Percentiles rank a stretch among this genome's conserved stretches.
phyloP scores from a whole-genome alignment of 2,797 vertebrate species.

The Scolopax bukidnonensis region DNA sequence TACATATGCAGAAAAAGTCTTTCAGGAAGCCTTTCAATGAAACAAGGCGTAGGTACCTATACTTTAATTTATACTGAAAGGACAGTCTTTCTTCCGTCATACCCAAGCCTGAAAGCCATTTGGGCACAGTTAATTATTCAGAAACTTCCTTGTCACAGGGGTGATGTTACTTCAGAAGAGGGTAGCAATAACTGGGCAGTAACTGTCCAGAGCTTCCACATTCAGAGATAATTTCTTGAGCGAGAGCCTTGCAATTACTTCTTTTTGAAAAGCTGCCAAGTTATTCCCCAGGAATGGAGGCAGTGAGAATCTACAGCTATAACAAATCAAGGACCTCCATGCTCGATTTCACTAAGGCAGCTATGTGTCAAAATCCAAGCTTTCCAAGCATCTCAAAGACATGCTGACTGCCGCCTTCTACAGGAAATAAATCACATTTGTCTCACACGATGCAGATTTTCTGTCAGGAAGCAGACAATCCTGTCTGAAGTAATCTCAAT shows the following conservation, averaged over 20 bases:
- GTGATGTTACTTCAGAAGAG: conserved; percentile 17
- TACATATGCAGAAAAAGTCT: background rate
- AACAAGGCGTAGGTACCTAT: background rate
- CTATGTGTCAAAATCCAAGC: background rate
- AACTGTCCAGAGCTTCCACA: conserved; percentile 34
- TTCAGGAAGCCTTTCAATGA: background rate
- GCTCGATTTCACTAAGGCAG: background rate
- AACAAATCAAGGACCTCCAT: conserved; percentile 40
- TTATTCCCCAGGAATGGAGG: background rate
- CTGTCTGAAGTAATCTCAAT: background rate
- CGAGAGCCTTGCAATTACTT: conserved; percentile 36
- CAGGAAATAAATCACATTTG: background rate
- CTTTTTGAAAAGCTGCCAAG: conserved; percentile 45
- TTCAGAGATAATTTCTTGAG: conserved; percentile 34
- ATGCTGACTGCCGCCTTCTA: background rate
- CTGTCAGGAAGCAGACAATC: background rate
- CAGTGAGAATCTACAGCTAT: background rate
- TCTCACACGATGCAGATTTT: background rate
- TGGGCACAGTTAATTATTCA: conserved; percentile 32
- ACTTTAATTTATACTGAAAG: background rate
- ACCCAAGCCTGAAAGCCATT: background rate
- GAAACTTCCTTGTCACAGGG: background rate
- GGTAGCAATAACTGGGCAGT: conserved; percentile 25
- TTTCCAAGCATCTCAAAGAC: background rate
- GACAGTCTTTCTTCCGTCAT: background rate